These are phyloP conservation scores for Pleuronectes platessa DNA, from an alignment of 2,113 vertebrate species.

Conservation along the genomic window DNA sequence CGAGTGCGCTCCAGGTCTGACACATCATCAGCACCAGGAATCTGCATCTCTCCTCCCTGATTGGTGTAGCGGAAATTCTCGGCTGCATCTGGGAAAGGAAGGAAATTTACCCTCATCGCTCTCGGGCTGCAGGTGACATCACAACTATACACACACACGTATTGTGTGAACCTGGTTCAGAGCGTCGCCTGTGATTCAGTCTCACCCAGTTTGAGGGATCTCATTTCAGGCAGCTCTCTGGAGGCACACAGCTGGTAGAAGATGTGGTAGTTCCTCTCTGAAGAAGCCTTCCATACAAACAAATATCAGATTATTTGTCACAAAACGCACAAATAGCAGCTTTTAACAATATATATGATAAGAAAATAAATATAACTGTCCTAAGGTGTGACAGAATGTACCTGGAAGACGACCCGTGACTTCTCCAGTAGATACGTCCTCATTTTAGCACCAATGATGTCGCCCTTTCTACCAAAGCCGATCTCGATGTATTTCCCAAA, in stretches of 20 bases:
- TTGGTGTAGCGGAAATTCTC: constrained; percentile 81
- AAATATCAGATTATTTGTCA: not conserved
- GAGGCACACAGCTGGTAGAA: constrained; percentile 87
- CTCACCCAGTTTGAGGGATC: constrained; percentile 81
- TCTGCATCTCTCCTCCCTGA: constrained; percentile 74
- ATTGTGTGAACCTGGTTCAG: not conserved
- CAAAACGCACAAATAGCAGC: too few species aligned
- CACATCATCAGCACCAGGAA: constrained; percentile 74
- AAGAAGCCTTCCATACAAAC: constrained; percentile 63
- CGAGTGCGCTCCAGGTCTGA: constrained; percentile 77
- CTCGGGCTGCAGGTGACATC: not conserved
- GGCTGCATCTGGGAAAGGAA: constrained; percentile 70
- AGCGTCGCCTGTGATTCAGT: not conserved
- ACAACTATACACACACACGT: not conserved
- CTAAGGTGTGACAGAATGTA: constrained; percentile 28
- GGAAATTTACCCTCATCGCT: not conserved
- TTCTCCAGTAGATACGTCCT: constrained; percentile 87
- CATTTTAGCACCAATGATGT: constrained; percentile 84
- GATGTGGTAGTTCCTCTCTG: constrained; percentile 86
- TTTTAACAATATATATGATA: too few species aligned
- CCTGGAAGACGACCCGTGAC: constrained; percentile 86
- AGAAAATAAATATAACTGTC: not conserved
- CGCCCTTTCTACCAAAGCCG: constrained; percentile 77
- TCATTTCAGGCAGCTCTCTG: constrained; percentile 78
- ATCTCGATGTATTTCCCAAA: constrained; percentile 88